Base-by-base conservation (phyloP, 2,113 vertebrate genomes). In the Engystomops pustulosus region DNA sequence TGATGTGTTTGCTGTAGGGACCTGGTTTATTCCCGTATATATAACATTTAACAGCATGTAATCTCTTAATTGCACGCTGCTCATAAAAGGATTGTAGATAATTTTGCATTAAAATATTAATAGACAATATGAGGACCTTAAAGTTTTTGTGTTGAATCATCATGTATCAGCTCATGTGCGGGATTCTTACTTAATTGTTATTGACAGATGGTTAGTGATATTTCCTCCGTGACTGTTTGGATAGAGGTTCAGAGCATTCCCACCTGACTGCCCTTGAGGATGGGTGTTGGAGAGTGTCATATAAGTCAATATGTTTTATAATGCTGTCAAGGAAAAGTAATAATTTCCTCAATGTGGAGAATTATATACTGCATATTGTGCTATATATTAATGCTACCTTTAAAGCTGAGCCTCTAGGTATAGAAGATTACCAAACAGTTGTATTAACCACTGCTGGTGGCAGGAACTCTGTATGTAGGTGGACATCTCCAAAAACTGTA, bases 221-320 rank as follows among this genome's bases (percentile, higher is more conserved):
- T 65, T 65, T 65, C 60, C 60, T 17, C 30, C 27, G 25, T 62
- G 58, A 62, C 3, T 65, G 60, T 30, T 18, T 6, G 27, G 15
- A 65, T 32, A 65, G 27, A 65, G 15, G 15, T 4, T 1, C 25
- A 27, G 23, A 27, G 58, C 11, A 30, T 30, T 65, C 27, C 15
- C 60, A 65, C 60, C 60, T 65, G 27, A 18, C 30, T 65, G 30
- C 60, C 60, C 60, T 65, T 32, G 30, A 65, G 60, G 60, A 65
- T 65, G 60, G 27, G 60, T 65, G 60, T 65, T 65, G 17, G 60
- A 65, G 32, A 65, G 60, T 65, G 60, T 62, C 25, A 62, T 6
- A 62, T 6, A 25, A 30, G 25, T 65, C 60, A 65, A 65, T 32
- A 17, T 32, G 30, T 32, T 65, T 65, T 65, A 65, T 65, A 65